phyloP scores from a whole-genome alignment of 2,888 invertebrate species.

The Mechanitis mazaeus region DNA sequence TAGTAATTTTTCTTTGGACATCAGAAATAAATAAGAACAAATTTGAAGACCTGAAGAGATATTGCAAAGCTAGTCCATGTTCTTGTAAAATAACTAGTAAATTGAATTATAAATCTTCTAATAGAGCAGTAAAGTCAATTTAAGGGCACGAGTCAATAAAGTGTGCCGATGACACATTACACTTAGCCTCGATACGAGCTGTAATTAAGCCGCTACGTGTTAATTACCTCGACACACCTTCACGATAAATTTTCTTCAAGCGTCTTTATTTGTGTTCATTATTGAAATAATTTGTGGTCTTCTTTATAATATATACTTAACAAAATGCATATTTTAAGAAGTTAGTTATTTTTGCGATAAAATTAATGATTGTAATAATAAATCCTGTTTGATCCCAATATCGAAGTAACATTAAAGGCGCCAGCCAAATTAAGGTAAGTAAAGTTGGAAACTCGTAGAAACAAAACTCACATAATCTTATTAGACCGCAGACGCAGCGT shows the following conservation, averaged over 20 bases:
- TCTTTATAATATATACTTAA: slow-evolving; percentile 12
- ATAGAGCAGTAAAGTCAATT: slow-evolving; percentile 18
- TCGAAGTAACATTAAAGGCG: slow-evolving; percentile 40
- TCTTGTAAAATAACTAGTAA: too few relatives aligned
- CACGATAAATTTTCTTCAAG: slow-evolving; percentile 48
- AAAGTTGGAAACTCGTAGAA: slow-evolving; percentile 66
- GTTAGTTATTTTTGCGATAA: neutral
- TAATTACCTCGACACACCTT: slow-evolving; percentile 59
- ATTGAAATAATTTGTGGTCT: slow-evolving; percentile 27
- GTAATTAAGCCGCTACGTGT: slow-evolving; percentile 65
- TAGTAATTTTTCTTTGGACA: too few relatives aligned
- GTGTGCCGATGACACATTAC: slow-evolving; percentile 58
- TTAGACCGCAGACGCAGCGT: slow-evolving; percentile 68
- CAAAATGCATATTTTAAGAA: neutral
- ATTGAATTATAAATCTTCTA: neutral
- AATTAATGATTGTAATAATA: slow-evolving; percentile 8
- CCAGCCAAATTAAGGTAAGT: slow-evolving; percentile 70
- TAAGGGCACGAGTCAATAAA: slow-evolving; percentile 26
- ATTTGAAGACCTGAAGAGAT: too few relatives aligned
- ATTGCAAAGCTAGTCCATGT: too few relatives aligned
- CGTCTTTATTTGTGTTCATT: slow-evolving; percentile 41
- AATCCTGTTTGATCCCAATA: slow-evolving; percentile 24
- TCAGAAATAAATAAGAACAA: too few relatives aligned
- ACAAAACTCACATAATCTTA: slow-evolving; percentile 74
- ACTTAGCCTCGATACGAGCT: slow-evolving; percentile 53